These are phyloP conservation scores for Ellobium chinense DNA, from an alignment of 2,888 invertebrate species.

Conservation along the genomic window DNA sequence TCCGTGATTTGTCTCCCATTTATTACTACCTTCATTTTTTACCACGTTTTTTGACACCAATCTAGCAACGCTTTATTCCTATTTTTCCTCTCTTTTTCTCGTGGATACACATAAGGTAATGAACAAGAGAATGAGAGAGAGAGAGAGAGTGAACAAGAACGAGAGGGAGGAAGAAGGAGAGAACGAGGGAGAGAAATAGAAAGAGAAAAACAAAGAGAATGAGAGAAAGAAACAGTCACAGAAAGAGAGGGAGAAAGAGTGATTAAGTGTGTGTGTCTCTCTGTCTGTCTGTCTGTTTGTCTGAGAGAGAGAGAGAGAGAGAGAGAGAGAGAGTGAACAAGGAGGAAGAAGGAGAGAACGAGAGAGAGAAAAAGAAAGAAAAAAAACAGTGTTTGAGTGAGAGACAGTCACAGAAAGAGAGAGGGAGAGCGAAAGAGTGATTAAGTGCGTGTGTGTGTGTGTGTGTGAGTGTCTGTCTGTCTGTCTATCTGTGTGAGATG, in stretches of 20 bases:
- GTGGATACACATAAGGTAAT: too few relatives aligned
- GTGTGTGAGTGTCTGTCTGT: too few relatives aligned
- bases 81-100: too few relatives aligned
- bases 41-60: too few relatives aligned
- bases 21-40: too few relatives aligned
- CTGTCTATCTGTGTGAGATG: too few relatives aligned
- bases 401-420: neutral
- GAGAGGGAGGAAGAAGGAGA: neutral
- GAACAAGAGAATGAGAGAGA: neutral
- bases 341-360: neutral
- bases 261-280: neutral
- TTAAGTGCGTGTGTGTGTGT: too few relatives aligned
- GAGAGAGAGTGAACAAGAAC: neutral
- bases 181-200: neutral
- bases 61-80: too few relatives aligned
- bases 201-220: neutral
- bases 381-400: neutral
- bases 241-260: neutral
- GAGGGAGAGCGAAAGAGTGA: neutral
- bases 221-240: neutral
- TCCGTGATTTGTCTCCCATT: too few relatives aligned
- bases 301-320: constrained; percentile 11
- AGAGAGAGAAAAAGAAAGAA: neutral
- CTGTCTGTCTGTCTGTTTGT: too few relatives aligned
- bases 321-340: constrained; percentile 1